These are phyloP conservation scores for Helogale parvula DNA, from an alignment of 2,113 vertebrate genomes.

Conservation along the genomic window DNA sequence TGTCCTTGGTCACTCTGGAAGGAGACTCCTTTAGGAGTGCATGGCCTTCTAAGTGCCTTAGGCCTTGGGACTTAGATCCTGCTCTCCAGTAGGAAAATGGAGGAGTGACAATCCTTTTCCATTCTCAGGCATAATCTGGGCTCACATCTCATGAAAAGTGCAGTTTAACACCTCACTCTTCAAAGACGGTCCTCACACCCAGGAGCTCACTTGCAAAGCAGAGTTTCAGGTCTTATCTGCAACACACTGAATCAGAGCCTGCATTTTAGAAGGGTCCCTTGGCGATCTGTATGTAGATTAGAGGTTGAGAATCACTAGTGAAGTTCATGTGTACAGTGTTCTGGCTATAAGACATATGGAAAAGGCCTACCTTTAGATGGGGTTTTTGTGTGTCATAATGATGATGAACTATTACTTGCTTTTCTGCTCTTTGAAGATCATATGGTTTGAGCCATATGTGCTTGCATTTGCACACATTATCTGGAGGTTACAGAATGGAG, in stretches of 20 bases:
- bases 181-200: background rate
- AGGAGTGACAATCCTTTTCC: background rate
- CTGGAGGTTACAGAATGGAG: background rate
- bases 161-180: background rate
- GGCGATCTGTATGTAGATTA: background rate
- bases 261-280: background rate
- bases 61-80: background rate
- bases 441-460: background rate
- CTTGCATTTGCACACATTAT: accelerated
- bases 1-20: background rate
- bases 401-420: background rate
- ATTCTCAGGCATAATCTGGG: background rate
- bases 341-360: background rate
- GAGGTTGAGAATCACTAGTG: background rate
- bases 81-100: background rate
- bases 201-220: background rate
- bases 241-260: background rate
- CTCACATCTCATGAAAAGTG: background rate
- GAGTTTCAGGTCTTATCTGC: background rate
- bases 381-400: background rate
- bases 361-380: background rate
- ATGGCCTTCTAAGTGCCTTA: background rate
- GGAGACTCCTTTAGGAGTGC: background rate
- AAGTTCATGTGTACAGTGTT: background rate
- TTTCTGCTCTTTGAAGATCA: background rate